These are phyloP conservation scores for Dasypus novemcinctus DNA, from an alignment of 2,113 vertebrate genomes.

Conservation along the genomic window DNA sequence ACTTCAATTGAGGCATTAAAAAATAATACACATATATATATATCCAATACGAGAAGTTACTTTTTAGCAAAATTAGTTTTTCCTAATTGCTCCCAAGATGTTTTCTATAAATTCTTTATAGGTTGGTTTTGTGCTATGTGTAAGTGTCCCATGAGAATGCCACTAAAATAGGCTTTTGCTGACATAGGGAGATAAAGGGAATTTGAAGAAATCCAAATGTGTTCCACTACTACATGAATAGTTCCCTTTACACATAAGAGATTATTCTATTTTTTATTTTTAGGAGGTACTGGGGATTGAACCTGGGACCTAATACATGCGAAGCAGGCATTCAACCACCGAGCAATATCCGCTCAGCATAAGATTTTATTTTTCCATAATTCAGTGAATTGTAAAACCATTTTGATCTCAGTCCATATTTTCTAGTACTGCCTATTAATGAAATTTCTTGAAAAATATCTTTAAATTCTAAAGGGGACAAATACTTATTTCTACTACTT, in stretches of 20 bases:
- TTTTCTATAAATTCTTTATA: constrained; percentile 32
- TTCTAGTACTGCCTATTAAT: neutral
- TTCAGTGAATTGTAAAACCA: neutral
- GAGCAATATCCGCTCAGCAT: neutral
- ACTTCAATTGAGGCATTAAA: constrained; percentile 55
- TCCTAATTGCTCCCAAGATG: constrained; percentile 37
- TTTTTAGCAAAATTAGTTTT: constrained; percentile 64
- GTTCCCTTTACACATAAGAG: constrained; percentile 31
- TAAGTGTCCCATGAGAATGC: constrained; percentile 59
- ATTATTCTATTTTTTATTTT: neutral
- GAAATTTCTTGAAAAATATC: neutral
- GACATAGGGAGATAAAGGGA: constrained; percentile 57
- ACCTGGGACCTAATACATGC: too few species aligned
- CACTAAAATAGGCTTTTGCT: constrained; percentile 67
- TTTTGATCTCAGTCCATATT: neutral
- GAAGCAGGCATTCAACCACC: too few species aligned
- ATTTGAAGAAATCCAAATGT: constrained; percentile 57
- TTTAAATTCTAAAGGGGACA: neutral
- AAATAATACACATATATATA: neutral
- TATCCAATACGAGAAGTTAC: constrained; percentile 33
- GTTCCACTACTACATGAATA: constrained; percentile 45
- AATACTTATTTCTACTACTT: neutral
- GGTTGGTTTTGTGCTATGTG: neutral
- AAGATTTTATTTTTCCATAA: constrained; percentile 56
- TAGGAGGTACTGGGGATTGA: too few species aligned